Base-by-base conservation (phyloP, 2,888 invertebrate genomes). In the Ormyrus labotus region DNA sequence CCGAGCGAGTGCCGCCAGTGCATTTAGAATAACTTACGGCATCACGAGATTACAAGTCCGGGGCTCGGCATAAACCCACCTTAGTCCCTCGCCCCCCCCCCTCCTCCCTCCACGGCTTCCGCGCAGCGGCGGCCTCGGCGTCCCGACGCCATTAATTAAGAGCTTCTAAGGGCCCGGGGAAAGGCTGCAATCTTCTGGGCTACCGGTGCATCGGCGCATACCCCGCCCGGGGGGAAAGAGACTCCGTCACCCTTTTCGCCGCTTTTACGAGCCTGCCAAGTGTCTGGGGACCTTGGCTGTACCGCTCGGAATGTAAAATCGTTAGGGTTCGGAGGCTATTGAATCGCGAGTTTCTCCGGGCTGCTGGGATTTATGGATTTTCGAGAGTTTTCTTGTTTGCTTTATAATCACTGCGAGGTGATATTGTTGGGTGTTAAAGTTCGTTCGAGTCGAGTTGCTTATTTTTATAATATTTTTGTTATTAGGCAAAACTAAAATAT, bases 11-110 rank as follows among this genome's bases (percentile, higher is more conserved):
- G 55, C 61, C 48, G 69, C 88, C 85, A 89, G 89, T 88, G 88
- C 89, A 89, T 90, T 90, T 88, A 87, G 89, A 90, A 90, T 90
- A 90, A 90, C 88, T 89, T 89, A 89, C 88, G 86, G 86, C 89
- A 87, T 90, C 87, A 86, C 87, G 88, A 90, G 90, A 90, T 90
- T 90, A 90, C 90, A 89, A 89, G 90, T 89, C 89, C 87, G 84
- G 57, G 58, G 53, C 55, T 48, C 86, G 83, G 86, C 85, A 87
- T 89, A 89, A 89, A 89, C 87, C 87, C 87, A 87, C 87, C 88
- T 87, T 87, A 85, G 86, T 34, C 34, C 34, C 80, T 82, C 81
- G 76, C 74, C 83, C 85, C 88, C 34, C 11, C 9, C 51, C 45
- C 45, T 9, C 48, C 47, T 48, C 8, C 34, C 48, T 57, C 11